These are phyloP conservation scores for Hylia prasina DNA, from an alignment of 2,113 vertebrate species.

Conservation along the genomic window DNA sequence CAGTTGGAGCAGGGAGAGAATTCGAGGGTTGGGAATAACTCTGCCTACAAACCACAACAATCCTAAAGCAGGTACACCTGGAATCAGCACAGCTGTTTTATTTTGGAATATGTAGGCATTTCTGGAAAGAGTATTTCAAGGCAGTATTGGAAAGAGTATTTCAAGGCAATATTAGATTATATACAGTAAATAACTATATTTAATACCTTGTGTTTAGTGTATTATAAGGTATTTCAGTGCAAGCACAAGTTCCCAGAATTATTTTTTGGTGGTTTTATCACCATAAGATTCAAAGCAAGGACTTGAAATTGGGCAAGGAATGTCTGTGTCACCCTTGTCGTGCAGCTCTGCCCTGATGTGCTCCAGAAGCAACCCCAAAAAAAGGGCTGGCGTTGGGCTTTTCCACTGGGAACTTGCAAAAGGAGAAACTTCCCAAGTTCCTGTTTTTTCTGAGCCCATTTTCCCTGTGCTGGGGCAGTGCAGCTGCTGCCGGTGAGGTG, in stretches of 20 bases:
- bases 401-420: background rate
- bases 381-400: background rate
- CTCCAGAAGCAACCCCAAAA: background rate
- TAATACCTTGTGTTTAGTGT: background rate
- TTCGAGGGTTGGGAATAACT: background rate
- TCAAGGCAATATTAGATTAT: background rate
- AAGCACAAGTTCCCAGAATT: background rate
- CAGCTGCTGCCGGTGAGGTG: background rate
- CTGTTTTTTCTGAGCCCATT: fast-evolving
- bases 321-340: fast-evolving
- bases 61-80: background rate
- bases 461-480: background rate
- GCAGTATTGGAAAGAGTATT: background rate
- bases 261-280: background rate
- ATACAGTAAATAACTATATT: background rate
- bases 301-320: background rate
- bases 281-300: fast-evolving
- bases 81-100: background rate
- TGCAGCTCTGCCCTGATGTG: background rate
- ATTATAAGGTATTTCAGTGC: background rate
- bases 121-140: background rate
- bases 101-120: background rate
- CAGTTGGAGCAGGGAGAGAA: background rate
- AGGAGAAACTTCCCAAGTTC: background rate
- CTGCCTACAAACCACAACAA: fast-evolving